A percentile compares a stretch with the other conserved stretches of the same genome.
Evolutionary conservation across 2,113 vertebrate species (phyloP).

Genomic region (Mobula birostris): DNA sequence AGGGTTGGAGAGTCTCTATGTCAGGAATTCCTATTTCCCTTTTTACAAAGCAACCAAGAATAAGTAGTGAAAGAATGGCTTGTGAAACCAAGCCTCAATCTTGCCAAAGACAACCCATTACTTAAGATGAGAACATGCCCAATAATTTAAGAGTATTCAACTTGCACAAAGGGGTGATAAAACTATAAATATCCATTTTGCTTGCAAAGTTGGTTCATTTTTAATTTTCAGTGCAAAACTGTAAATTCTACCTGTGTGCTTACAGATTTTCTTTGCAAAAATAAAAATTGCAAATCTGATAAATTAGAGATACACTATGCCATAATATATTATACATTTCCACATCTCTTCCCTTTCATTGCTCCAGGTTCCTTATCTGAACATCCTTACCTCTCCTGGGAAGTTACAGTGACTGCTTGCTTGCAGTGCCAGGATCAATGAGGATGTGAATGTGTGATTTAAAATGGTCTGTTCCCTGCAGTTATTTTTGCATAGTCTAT

Average conservation of each 20-base stretch:
- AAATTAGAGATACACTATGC: neutral
- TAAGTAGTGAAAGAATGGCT: neutral
- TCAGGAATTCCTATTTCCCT: neutral
- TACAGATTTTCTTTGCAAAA: neutral
- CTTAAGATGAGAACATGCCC: neutral
- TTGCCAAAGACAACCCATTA: neutral
- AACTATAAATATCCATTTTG: neutral
- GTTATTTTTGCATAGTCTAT: neutral
- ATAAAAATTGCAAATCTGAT: neutral
- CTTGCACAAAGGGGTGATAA: neutral
- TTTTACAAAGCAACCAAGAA: neutral
- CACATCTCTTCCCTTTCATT: neutral
- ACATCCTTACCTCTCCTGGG: too few relatives aligned
- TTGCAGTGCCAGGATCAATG: neutral
- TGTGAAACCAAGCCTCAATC: neutral
- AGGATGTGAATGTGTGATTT: neutral
- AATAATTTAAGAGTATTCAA: neutral
- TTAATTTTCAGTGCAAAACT: neutral
- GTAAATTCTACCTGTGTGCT: neutral
- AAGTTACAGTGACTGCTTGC: too few relatives aligned
- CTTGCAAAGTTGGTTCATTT: neutral
- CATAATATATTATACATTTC: neutral
- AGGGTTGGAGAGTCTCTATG: neutral
- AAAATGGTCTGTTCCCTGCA: neutral
- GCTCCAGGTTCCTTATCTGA: too few relatives aligned